Base-by-base conservation (phyloP, 2,888 invertebrate species). In the Caenorhabditis sp. region DNA sequence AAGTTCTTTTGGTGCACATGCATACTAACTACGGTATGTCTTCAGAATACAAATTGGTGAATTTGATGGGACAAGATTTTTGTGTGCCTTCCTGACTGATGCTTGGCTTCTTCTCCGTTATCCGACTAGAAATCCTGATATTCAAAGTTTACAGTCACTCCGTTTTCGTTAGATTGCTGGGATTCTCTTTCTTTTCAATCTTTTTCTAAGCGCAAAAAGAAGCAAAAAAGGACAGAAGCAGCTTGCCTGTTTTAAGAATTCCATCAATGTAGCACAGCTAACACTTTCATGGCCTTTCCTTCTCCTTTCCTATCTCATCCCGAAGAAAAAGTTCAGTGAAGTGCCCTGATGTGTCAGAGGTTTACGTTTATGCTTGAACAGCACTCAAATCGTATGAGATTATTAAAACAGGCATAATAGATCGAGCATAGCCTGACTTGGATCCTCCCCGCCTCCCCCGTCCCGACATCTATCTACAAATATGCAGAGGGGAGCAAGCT, bases 401-500 rank as follows among this genome's bases (percentile, higher is more conserved):
- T 75, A 75, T 68, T 75, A 75, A 75, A 75, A 62, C 62, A 41
- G 62, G 75, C 62, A 75, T 75, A 75, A 68, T 75, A 75, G 68
- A 75, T 75, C 68, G 75, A 71, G 55, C 61, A 71, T 62, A 62
- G 22, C 32, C 62, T 62, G 55, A 71, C 61, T 55, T 62, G 46
- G 46, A 71, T 48, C 22, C 41, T 26, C 20, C 22, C 7, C 48
- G 24, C 3, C 30, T 27, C 37, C 48, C 26, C 15, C 37, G 43
- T 27, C 15, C 59, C n/a, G n/a, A n/a, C n/a, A n/a, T n/a, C n/a
- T n/a, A 53, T 73, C 65, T 65, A 56, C 62, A 63, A 58, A 58
- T 73, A 52, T 52, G 45, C 43, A n/a, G n/a, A n/a, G n/a, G n/a
- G 43, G 24, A 46, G 45, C 56, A 24, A 55, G 62, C 62, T 62